Evolutionary conservation across 1,140 invertebrate genomes (phyloP).

Genomic region (Brachionus paranguensis): DNA sequence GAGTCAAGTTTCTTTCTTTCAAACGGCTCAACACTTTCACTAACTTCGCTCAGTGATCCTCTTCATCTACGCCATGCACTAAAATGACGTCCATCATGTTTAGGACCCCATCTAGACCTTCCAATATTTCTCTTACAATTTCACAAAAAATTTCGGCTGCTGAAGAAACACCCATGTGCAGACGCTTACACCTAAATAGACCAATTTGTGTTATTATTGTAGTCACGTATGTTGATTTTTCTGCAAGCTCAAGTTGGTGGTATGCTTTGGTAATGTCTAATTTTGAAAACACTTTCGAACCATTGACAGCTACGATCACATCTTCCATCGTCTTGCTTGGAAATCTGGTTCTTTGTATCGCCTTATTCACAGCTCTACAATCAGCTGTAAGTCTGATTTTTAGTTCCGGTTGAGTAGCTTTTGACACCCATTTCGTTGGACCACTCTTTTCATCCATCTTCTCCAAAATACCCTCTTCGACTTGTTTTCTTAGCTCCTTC

Average conservation of each 20-base stretch:
- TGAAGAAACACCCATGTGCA: not conserved
- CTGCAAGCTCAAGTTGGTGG: conserved; percentile 39
- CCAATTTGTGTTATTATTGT: not conserved
- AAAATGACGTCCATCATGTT: conserved; percentile 8
- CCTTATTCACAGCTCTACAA: conserved; percentile 43
- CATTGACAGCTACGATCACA: conserved; percentile 43
- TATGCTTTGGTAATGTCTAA: conserved; percentile 23
- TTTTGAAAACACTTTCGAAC: conserved; percentile 43
- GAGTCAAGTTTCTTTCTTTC: not conserved
- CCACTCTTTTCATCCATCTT: not conserved
- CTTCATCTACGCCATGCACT: not conserved
- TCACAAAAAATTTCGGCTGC: not conserved
- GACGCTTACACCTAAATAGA: not conserved
- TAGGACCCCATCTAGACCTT: not conserved
- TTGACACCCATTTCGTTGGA: not conserved
- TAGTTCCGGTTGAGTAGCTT: not conserved
- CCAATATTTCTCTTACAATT: not conserved
- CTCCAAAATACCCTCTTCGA: not conserved
- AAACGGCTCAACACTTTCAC: not conserved
- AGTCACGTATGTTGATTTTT: conserved; percentile 41
- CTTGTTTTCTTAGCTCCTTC: not conserved
- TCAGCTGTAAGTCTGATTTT: not conserved
- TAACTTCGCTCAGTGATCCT: not conserved
- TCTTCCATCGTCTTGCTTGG: conserved; percentile 46
- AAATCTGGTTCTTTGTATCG: conserved; percentile 43